These are phyloP conservation scores for Paratilapia polleni DNA, from an alignment of 2,113 vertebrate genomes.

Conservation along the genomic window DNA sequence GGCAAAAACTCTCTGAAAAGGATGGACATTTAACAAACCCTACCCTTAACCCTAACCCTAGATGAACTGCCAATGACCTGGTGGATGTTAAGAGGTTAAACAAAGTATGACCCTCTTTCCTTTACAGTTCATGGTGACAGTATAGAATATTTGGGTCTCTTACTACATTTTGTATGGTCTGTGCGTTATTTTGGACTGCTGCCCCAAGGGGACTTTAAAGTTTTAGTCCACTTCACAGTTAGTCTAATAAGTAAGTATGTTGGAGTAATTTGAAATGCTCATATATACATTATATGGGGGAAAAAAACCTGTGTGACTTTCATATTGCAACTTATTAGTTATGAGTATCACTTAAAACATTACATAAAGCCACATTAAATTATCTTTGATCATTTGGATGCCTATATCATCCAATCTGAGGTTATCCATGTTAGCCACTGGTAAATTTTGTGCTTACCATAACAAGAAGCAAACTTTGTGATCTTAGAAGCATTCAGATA, in stretches of 20 bases:
- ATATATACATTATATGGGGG: neutral
- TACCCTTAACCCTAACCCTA: no score
- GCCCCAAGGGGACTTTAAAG: no score
- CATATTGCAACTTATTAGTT: neutral
- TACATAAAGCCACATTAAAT: neutral
- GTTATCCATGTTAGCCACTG: neutral
- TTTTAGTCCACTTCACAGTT: neutral
- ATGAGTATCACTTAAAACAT: neutral
- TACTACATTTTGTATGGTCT: no score
- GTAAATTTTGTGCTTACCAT: neutral
- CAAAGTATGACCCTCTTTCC: no score
- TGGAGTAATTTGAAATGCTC: conserved; percentile 16
- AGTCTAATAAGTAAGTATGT: neutral
- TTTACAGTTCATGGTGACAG: no score
- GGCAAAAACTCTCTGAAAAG: no score
- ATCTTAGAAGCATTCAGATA: neutral
- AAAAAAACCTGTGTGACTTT: neutral
- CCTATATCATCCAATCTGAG: neutral
- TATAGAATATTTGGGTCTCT: no score
- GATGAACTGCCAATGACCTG: no score
- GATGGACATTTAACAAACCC: no score
- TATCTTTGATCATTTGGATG: neutral
- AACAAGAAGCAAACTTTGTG: neutral
- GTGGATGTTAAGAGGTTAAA: no score
- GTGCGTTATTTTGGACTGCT: no score